Evolutionary conservation across 2,113 vertebrate species (phyloP), one percentile per base, ranked within the genome.

Genomic region (Aspidoscelis tigris): DNA sequence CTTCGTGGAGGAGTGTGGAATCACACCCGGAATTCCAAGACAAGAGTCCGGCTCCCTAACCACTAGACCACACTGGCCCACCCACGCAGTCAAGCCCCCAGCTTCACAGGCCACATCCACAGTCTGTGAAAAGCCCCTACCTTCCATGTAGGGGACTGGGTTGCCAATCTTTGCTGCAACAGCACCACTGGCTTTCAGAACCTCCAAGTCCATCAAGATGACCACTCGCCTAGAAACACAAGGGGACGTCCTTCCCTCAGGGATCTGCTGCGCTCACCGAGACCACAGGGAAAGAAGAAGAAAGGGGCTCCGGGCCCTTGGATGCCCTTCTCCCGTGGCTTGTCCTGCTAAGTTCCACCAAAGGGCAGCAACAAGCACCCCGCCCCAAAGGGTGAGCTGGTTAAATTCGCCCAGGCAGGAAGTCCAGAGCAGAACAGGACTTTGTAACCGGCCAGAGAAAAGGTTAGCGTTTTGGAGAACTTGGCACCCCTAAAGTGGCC

Each of bases 181-280:
- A 2, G 95, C 92, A 69, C 96, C 95, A 43, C 97, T 98, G 71
- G 96, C 86, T 82, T 97, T 97, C 91, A 99, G 76, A 85, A 99
- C 96, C 2, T 96, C 93, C 82, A 99, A 87, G 77, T 99, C 98
- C 96, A 99, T 95, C 93, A 99, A 96, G 90, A 99, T 97, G 58
- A 99, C 96, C 77, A 99, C 98, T 81, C 96, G 97, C 89, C 98
- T 99, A 87, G 70, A 88, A 91, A 82, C 78, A 85, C 68, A 96
- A 79, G 88, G 90, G 75, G 26, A 43, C 77, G 47, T 2, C 71
- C 84, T 81, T 39, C 24, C 21, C 76, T 65, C 3, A 26, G 18
- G 4, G 43, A 81, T 11, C 84, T 26, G 24, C n/a, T 33, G 7
- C 1, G 21, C 47, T 53, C 83, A 41, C 64, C 26, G 24, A 39